Conservation (phyloP, 2,113 vertebrate genomes). For the Sialia sialis region DNA sequence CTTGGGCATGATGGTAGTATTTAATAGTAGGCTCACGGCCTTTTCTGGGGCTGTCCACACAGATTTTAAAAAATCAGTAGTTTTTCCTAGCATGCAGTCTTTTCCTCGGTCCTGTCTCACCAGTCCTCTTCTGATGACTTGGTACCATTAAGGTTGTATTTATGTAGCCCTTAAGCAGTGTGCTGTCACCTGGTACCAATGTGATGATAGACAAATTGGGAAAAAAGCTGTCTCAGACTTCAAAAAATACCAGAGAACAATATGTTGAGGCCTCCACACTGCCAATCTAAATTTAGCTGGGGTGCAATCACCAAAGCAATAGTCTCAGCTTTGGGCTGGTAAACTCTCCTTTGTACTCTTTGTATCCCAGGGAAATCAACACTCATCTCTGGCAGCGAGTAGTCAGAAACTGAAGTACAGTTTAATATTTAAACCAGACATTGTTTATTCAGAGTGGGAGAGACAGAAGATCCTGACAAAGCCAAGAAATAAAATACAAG, state of each 20-base stretch:
- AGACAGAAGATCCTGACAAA: not conserved
- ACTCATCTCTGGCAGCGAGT: not conserved
- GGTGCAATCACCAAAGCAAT: not conserved
- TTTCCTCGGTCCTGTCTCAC: not conserved
- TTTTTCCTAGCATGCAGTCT: not conserved
- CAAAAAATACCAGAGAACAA: not conserved
- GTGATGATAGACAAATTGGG: not conserved
- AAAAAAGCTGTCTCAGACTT: not conserved
- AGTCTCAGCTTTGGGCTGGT: not conserved
- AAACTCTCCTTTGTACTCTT: not conserved
- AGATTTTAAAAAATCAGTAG: not conserved
- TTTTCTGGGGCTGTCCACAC: not conserved
- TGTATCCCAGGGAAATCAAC: not conserved
- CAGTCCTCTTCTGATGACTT: not conserved
- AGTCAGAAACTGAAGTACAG: not conserved
- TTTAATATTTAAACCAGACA: not conserved
- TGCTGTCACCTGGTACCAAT: not conserved
- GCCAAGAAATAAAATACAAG: constrained; percentile 16
- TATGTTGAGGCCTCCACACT: not conserved
- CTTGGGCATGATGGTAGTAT: not conserved
- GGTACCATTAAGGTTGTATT: not conserved
- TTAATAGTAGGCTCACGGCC: not conserved
- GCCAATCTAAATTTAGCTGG: not conserved
- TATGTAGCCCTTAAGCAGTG: not conserved
- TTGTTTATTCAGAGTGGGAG: not conserved